Evolutionary conservation across 1,140 invertebrate genomes (phyloP), one percentile per base, ranked within the genome.

Genomic region (Popillia japonica): DNA sequence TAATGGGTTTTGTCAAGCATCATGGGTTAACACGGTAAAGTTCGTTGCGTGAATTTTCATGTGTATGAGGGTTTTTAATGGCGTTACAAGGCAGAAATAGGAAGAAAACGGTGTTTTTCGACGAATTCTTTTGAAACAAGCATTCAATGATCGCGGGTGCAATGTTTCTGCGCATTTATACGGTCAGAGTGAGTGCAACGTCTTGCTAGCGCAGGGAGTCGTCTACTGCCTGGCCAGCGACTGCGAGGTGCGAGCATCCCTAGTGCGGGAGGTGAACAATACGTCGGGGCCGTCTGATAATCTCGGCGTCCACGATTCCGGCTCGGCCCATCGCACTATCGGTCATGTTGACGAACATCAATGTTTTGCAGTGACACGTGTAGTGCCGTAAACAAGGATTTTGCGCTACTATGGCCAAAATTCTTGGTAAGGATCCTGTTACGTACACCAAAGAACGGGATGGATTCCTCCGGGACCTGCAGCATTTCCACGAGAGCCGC

Each of bases 401-500:
- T 77, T 79, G 79, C 41, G 79, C 72, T 77, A 81, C 83, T 79
- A 93, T 93, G 92, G 92, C 92, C 86, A 89, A 90, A 87, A 88
- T 92, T 87, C 89, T 92, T 83, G 91, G 91, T 88, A 93, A 93
- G 90, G 92, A 93, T 87, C 90, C 91, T 82, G 90, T 89, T 86
- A 90, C 89, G 81, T 94, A 93, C 87, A 88, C 91, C 84, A 89
- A 90, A 87, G 92, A 93, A 88, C 90, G 92, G 82, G 90, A 91
- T 78, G 89, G 89, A 81, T 95, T 95, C 88, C 87, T 94, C 78
- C 88, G 90, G 84, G 93, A 94, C 82, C 88, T 95, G 80, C 89
- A 89, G 81, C 91, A 92, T 82, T 94, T 94, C 85, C 93, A 94
- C 87, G 91, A 92, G 78, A 91, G 90, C 77, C 89, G 92, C 87